Percentiles rank a stretch among this genome's conserved stretches.
Evolutionary conservation across 2,113 vertebrate species (phyloP).

Genomic region (Lanius ludovicianus): DNA sequence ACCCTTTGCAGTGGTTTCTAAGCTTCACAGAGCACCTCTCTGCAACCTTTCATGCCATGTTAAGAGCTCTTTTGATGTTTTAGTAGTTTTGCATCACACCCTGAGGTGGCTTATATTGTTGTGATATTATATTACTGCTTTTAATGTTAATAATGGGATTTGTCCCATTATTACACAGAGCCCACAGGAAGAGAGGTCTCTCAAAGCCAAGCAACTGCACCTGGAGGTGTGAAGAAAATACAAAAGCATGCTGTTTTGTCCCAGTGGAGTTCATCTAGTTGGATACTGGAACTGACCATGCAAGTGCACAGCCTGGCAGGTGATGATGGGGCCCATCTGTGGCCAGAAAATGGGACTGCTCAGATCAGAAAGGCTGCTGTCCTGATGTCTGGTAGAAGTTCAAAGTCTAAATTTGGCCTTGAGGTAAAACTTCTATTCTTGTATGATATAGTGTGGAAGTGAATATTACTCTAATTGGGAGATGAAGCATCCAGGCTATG

Average conservation of each 20-base stretch:
- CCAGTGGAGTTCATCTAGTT: not conserved
- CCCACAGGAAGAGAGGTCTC: not conserved
- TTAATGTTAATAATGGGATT: not conserved
- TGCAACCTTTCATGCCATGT: not conserved
- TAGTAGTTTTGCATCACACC: not conserved
- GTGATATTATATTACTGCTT: not conserved
- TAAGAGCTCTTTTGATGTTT: not conserved
- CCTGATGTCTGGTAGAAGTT: conserved; percentile 7
- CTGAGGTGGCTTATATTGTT: not conserved
- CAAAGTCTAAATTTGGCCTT: conserved; percentile 42
- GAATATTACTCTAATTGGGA: not conserved
- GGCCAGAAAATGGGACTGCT: not conserved
- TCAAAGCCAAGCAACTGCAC: not conserved
- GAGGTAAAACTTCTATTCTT: not conserved
- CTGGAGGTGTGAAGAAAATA: not conserved
- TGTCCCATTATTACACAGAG: not conserved
- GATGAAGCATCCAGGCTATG: not conserved
- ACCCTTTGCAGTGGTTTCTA: not conserved
- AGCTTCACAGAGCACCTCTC: not conserved
- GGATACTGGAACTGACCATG: not conserved
- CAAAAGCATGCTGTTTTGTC: not conserved
- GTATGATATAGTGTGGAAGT: not conserved
- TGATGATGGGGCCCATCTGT: not conserved
- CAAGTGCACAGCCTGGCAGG: not conserved
- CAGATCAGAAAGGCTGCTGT: conserved; percentile 6